Evolutionary conservation across 1,140 invertebrate genomes (phyloP).

Genomic region (Drosophila truncata): DNA sequence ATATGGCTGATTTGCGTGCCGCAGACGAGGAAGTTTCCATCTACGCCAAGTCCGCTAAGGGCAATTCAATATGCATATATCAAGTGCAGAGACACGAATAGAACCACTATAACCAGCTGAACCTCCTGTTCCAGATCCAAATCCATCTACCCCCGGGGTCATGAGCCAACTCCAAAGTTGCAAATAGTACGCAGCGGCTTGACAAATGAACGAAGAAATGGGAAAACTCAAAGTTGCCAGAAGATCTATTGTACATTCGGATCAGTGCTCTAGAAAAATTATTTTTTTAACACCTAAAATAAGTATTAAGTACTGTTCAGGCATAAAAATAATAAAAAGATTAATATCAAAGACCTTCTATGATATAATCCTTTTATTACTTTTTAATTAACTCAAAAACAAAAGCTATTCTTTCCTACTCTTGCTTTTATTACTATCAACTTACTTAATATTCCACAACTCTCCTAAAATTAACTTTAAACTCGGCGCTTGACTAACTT

Average conservation of each 20-base stretch:
- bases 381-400: background rate
- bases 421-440: background rate
- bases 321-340: background rate
- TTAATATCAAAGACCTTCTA: background rate
- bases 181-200: conserved; percentile 69
- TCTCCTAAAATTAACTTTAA: background rate
- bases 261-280: background rate
- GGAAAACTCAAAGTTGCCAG: conserved; percentile 6
- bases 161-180: conserved; percentile 28
- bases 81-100: conserved; percentile 55
- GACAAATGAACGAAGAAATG: conserved; percentile 60
- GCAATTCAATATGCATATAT: conserved; percentile 80
- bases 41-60: conserved; percentile 42
- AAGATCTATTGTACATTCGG: conserved; percentile 5
- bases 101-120: conserved; percentile 8
- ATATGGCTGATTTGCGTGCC: conserved; percentile 80
- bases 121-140: conserved; percentile 3
- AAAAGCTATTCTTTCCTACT: background rate
- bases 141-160: conserved; percentile 8
- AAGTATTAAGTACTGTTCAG: background rate
- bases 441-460: conserved; percentile 1
- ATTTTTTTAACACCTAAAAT: too few species aligned
- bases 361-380: background rate
- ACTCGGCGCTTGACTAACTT: conserved; percentile 4
- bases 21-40: conserved; percentile 48